Conservation (phyloP, 2,797 vertebrate species). For the Megaceryle alcyon region DNA sequence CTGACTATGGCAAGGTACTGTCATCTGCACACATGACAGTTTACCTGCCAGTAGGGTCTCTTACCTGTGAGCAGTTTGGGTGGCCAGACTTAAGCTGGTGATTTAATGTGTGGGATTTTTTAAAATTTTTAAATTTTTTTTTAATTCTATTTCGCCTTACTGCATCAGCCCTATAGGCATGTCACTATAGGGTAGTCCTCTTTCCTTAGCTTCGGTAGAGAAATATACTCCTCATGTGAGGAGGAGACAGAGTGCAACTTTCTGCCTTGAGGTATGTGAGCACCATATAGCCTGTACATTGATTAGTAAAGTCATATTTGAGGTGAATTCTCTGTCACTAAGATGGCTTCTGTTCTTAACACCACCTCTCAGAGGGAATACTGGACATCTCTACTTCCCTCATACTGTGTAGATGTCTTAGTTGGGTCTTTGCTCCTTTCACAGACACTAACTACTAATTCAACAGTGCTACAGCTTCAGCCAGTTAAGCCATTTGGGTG, state of each 20-base stretch:
- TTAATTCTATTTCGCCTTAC: slow-evolving; percentile 5
- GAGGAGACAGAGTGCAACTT: neutral
- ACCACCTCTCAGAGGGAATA: neutral
- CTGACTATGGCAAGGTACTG: neutral
- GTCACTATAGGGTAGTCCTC: slow-evolving; percentile 11
- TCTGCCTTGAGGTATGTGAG: neutral
- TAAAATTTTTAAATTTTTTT: too few species aligned
- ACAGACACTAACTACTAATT: neutral
- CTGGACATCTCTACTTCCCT: fast-evolving
- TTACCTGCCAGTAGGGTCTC: neutral
- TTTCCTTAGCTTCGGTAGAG: slow-evolving; percentile 8
- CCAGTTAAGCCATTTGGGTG: neutral
- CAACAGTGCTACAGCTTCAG: neutral
- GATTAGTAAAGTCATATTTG: neutral
- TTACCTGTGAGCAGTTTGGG: neutral
- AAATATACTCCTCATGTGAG: neutral
- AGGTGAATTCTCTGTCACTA: neutral
- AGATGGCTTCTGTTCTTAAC: neutral
- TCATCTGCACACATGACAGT: neutral
- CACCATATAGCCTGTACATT: neutral
- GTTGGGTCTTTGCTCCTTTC: neutral
- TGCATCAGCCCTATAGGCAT: neutral
- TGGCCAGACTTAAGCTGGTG: neutral
- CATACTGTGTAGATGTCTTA: neutral
- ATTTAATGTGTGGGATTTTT: neutral